Evolutionary conservation across 2,888 invertebrate species (phyloP).

Genomic region (Oxycera nigricornis): DNA sequence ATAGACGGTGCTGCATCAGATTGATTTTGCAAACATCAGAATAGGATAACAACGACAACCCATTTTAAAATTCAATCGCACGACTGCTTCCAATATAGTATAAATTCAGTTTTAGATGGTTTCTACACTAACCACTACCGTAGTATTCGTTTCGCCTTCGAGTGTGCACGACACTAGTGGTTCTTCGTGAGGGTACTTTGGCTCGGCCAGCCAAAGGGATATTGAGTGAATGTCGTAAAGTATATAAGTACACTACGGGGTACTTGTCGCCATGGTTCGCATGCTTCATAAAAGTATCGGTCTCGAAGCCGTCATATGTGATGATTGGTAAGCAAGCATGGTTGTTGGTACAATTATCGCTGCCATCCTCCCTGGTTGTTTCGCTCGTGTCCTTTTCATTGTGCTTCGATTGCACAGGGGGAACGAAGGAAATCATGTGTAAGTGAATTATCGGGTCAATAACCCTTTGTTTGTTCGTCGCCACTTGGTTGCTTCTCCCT

Average conservation of each 20-base stretch:
- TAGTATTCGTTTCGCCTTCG: background rate
- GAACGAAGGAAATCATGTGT: background rate
- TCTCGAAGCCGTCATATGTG: background rate
- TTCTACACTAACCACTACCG: background rate
- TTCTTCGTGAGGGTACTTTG: background rate
- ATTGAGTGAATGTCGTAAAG: background rate
- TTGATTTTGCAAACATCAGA: too few species aligned
- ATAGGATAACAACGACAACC: too few species aligned
- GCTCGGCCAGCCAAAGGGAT: background rate
- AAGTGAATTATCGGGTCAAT: conserved; percentile 33
- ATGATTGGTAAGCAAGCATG: too few species aligned
- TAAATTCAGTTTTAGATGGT: too few species aligned
- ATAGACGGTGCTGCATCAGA: too few species aligned
- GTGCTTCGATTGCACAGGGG: background rate
- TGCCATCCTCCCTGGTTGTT: background rate
- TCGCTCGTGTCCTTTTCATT: conserved; percentile 6
- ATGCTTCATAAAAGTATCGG: background rate
- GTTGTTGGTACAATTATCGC: background rate
- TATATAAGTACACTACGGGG: background rate
- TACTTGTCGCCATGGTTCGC: background rate
- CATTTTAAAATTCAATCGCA: too few species aligned
- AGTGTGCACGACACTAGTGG: background rate
- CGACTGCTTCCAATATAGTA: too few species aligned
- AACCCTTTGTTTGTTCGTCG: conserved; percentile 36
- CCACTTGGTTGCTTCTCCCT: conserved; percentile 2